A percentile compares a stretch with the other conserved stretches of the same genome.
phyloP scores from a whole-genome alignment of 2,113 vertebrate genomes.

The Dissostichus mawsoni region DNA sequence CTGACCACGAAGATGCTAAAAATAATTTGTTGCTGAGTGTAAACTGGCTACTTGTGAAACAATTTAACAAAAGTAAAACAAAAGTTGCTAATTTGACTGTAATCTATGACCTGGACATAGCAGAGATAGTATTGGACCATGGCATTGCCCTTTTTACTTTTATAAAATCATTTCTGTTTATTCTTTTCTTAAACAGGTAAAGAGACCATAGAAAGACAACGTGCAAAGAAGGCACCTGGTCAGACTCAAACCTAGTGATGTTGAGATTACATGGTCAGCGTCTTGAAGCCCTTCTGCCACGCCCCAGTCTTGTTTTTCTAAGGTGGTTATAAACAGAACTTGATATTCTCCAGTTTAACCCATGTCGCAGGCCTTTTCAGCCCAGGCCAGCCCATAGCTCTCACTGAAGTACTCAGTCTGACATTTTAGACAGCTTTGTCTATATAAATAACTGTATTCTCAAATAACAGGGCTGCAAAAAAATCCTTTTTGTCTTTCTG shows the following conservation, averaged over 20 bases:
- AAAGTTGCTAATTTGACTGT: too few species aligned
- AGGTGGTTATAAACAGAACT: slow-evolving; percentile 27
- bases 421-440: slow-evolving; percentile 25
- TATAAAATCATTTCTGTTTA: background rate
- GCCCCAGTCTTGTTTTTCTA: slow-evolving; percentile 7
- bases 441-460: slow-evolving; percentile 27
- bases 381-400: background rate
- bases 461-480: background rate
- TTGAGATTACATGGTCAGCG: slow-evolving; percentile 4
- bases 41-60: too few species aligned
- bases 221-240: background rate
- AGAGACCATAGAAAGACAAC: background rate
- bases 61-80: too few species aligned
- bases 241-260: background rate
- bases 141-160: too few species aligned
- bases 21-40: too few species aligned
- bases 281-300: background rate
- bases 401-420: background rate
- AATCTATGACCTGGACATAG: too few species aligned
- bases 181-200: background rate
- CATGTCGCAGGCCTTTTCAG: slow-evolving; percentile 20
- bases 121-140: too few species aligned
- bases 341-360: slow-evolving; percentile 22
- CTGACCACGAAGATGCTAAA: too few species aligned
- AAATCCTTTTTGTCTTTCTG: background rate